Evolutionary conservation across 2,797 vertebrate genomes (phyloP), one percentile per base, ranked within the genome.

Genomic region (Peromyscus nudipes): DNA sequence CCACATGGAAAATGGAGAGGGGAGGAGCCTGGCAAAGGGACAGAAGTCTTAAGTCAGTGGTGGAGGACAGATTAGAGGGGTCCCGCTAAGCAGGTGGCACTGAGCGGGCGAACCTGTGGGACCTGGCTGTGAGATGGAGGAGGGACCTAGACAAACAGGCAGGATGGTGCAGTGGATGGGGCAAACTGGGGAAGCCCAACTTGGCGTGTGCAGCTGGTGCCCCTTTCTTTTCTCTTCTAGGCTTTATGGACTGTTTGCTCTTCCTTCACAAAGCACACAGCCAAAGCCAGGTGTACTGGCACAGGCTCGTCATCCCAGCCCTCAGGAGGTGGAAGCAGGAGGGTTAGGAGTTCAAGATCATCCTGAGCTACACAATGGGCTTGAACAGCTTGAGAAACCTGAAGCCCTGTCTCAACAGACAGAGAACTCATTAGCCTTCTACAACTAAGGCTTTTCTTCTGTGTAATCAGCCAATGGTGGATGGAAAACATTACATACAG

Each of bases 11-110:
- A 37, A 1, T 14, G 37, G n/a, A 91, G 40, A 37, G 7, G 16
- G 31, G 37, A n/a, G 43, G 49, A 57, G 0, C 25, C 27, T 5
- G 89, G 2, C 10, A 19, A 55, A 43, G 29, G 23, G 21, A 14
- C 21, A 1, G 16, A 49, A 83, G n/a, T 25, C 43, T 49, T 34
- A 23, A 14, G 25, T 14, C 3, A 6, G 25, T 0, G 1, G 27
- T 0, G 8, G 40, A 2, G n/a, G 69, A 3, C 10, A 55, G n/a
- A 57, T 31, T 1, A 29, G 49, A 62, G 52, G n/a, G 10, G 1
- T 3, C n/a, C 8, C 1, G 1, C 0, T 0, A 17, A 21, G 1
- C 21, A 17, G 2, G 14, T 0, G 49, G 37, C 2, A 0, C 1
- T 0, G 31, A 43, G 27, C 17, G 31, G 3, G 7, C 0, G 19